Evolutionary conservation across 2,888 invertebrate genomes (phyloP).

Genomic region (Eilema sororculum): DNA sequence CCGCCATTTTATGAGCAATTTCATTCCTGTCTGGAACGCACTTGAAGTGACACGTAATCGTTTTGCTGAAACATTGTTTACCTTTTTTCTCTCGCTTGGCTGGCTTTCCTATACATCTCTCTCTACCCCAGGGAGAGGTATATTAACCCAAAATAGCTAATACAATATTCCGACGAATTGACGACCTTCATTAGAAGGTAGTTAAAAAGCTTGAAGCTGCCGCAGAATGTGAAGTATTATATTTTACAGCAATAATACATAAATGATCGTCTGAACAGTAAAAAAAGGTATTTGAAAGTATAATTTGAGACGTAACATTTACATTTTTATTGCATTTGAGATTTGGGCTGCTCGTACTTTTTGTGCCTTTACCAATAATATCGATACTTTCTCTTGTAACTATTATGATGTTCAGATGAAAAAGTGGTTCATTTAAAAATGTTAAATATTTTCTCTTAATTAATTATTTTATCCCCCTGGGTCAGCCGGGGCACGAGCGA

Average conservation of each 20-base stretch:
- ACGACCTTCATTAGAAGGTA: too few relatives aligned
- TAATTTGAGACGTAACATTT: slow-evolving; percentile 27
- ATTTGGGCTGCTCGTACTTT: neutral
- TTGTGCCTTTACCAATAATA: slow-evolving; percentile 1
- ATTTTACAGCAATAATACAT: neutral
- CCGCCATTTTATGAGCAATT: too few relatives aligned
- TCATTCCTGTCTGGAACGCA: too few relatives aligned
- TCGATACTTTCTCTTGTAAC: neutral
- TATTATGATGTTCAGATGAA: neutral
- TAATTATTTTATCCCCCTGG: too few relatives aligned
- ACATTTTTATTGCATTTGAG: slow-evolving; percentile 27
- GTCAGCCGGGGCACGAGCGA: too few relatives aligned
- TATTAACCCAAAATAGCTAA: neutral
- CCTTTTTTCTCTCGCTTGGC: too few relatives aligned
- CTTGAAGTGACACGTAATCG: too few relatives aligned
- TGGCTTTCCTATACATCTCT: too few relatives aligned
- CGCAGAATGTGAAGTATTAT: neutral
- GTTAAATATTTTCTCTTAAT: too few relatives aligned
- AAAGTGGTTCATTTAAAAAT: too few relatives aligned
- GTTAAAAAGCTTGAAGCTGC: neutral
- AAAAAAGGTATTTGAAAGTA: slow-evolving; percentile 34
- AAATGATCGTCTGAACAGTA: slow-evolving; percentile 16
- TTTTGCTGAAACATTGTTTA: too few relatives aligned
- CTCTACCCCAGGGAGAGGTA: too few relatives aligned
- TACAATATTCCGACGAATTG: neutral